A percentile compares a stretch with the other conserved stretches of the same genome.
These are phyloP conservation scores for Cepphus grylle DNA, from an alignment of 2,113 vertebrate genomes.

Conservation along the genomic window DNA sequence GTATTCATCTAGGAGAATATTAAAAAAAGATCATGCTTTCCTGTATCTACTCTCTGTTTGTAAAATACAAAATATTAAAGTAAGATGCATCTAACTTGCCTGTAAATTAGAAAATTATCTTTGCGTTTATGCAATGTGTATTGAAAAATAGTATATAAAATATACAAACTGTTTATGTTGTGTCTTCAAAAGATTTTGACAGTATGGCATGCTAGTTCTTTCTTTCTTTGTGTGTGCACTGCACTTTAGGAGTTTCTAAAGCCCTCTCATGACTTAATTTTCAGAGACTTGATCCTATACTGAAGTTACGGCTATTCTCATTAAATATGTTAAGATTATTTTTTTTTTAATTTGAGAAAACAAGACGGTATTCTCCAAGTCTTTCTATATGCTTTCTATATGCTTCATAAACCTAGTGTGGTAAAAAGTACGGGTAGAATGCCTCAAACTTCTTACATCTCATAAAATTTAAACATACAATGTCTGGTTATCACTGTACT, in stretches of 20 bases:
- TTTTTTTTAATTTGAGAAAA: neutral
- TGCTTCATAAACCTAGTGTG: neutral
- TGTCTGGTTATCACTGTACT: neutral
- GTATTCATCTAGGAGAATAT: neutral
- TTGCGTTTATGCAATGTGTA: neutral
- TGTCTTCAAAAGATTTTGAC: neutral
- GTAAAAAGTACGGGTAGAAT: neutral
- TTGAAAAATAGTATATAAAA: neutral
- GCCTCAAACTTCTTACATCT: neutral
- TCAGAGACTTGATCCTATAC: neutral
- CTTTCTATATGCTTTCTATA: accelerated
- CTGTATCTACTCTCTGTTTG: neutral
- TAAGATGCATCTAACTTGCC: neutral
- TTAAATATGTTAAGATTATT: neutral
- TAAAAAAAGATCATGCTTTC: neutral
- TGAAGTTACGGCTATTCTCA: neutral
- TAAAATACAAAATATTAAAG: neutral
- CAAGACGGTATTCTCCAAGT: neutral
- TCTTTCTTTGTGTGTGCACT: neutral
- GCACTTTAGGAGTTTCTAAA: neutral
- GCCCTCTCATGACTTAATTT: neutral
- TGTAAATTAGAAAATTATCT: neutral
- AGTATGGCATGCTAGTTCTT: neutral
- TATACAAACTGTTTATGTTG: neutral
- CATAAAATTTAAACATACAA: neutral